These are phyloP conservation scores for Oegoconia quadripuncta DNA, from an alignment of 2,888 invertebrate species.

Conservation along the genomic window DNA sequence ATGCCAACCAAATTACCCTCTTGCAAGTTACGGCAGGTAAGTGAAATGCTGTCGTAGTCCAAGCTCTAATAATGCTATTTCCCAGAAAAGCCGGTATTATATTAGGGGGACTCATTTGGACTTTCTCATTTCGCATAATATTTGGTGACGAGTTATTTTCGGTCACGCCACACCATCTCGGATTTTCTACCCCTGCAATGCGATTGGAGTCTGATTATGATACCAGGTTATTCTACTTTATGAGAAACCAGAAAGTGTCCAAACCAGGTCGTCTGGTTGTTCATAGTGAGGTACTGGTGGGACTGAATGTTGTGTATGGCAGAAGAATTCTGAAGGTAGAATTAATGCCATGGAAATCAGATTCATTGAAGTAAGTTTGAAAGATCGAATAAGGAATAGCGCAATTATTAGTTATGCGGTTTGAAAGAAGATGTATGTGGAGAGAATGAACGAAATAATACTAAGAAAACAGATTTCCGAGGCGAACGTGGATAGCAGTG, in stretches of 20 bases:
- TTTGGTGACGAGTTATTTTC: constrained; percentile 43
- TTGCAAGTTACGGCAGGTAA: constrained; percentile 1
- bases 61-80: constrained; percentile 33
- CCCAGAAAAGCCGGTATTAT: constrained; percentile 38
- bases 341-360: too few species aligned
- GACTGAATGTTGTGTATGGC: background rate
- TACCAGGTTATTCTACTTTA: constrained; percentile 9
- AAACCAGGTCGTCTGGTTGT: too few species aligned
- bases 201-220: constrained; percentile 27
- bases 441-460: too few species aligned
- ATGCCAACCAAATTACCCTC: background rate
- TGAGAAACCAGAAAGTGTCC: too few species aligned
- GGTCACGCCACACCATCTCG: constrained; percentile 46
- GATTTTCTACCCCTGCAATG: constrained; percentile 29
- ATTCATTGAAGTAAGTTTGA: too few species aligned
- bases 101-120: constrained; percentile 45
- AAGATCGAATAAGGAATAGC: too few species aligned
- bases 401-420: too few species aligned
- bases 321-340: background rate
- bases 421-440: too few species aligned
- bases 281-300: too few species aligned
- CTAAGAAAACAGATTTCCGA: too few species aligned
- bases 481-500: too few species aligned
- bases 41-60: constrained; percentile 2
- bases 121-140: constrained; percentile 52